Base-by-base conservation (phyloP, 2,888 invertebrate species). In the Frankliniella intonsa region DNA sequence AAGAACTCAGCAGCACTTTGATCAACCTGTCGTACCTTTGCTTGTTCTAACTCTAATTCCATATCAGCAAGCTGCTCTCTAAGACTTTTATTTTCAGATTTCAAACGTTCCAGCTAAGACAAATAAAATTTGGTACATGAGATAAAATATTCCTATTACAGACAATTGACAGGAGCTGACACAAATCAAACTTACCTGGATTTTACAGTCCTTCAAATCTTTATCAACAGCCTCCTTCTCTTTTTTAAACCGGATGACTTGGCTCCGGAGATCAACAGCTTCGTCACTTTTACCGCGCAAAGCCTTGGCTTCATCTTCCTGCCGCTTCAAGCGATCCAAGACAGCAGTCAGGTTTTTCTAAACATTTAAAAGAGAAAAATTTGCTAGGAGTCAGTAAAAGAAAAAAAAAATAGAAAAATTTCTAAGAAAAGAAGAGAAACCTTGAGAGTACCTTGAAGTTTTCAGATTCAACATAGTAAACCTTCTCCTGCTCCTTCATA, bases 271-370 rank as follows among this genome's bases (percentile, higher is more conserved):
- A 7, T 5, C 12, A 12, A 2, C 25, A 25, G 25, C 22, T 76
- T 76, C 69, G 10, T 76, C 69, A 76, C 25, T 76, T 76, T 76
- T 76, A 25, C 22, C 22, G 5, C 25, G 69, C 3, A 76, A 25
- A 12, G 22, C 25, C 25, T 76, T 76, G 25, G 69, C 69, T 76
- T 76, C 69, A 3, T 76, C 69, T 25, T 76, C 69, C 69, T 76
- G 69, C 22, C 22, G 22, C 25, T 76, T 76, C 25, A 76, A 76
- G 11, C 69, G n/a, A 11, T 76, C 22, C 25, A 76, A 76, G 12
- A 76, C 69, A 76, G 69, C 25, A 25, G 69, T 76, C 69, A 76
- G 12, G 12, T 76, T 76, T 76, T 76, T 76, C 69, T 76, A 12
- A 7, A 25, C 22, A 25, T 62, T 7, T n/a, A n/a, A 62, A 14